Evolutionary conservation across 2,888 invertebrate genomes (phyloP), one percentile per base, ranked within the genome.

Genomic region (Phaonia tiefii): DNA sequence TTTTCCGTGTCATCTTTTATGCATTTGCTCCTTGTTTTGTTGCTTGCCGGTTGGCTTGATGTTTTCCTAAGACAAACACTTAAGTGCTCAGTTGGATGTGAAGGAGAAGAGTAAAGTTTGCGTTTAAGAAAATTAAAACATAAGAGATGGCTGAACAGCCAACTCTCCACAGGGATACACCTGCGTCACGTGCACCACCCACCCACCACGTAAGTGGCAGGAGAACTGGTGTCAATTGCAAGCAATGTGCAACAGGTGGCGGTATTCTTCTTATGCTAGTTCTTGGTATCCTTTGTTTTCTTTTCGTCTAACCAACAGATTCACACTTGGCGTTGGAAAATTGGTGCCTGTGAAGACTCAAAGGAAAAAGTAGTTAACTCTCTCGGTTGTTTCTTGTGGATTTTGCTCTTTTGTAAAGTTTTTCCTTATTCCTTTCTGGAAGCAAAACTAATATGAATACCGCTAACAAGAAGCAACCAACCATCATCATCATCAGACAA

Each of bases 71-170:
- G 49, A 46, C 66, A 74, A 58, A 67, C 75, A 75, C 75, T 75
- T 75, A 13, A 39, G 31, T 37, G 39, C 63, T 37, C 42, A 11
- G 39, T 2, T 63, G 63, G 25, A 22, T 37, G 0, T 15, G 20
- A 15, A 11, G 3, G 3, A 31, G 17, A 49, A 49, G 11, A 65
- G 22, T 22, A 42, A 63, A 60, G 26, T 54, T 54, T 60, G 44
- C 58, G 67, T 37, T 75, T 56, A 70, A 70, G 65, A 70, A 76
- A 70, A 76, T 76, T 70, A 76, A 76, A 76, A 76, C 67, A 31
- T 17, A 60, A 73, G 49, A 39, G 22, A 31, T 20, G 67, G 54
- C 54, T 22, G 13, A 46, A 17, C n/a, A 46, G 44, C 44, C 4
- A 49, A 15, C 17, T 10, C 17, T 20, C 46, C 46, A 46, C 3